Conservation (phyloP, 2,888 invertebrate genomes). For the Holacanthella duospinosa region DNA sequence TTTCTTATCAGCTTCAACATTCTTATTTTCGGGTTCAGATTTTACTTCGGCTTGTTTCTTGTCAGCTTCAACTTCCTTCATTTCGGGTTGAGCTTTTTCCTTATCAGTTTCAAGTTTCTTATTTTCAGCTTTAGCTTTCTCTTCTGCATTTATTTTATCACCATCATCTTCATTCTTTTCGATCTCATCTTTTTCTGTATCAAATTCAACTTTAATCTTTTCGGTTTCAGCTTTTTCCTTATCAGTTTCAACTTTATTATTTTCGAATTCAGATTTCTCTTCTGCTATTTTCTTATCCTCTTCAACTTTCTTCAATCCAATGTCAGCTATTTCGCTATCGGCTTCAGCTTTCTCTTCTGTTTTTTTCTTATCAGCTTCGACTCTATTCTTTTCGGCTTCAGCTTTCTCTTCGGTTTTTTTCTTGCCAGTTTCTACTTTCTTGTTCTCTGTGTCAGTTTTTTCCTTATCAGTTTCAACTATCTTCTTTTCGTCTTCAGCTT, state of each 20-base stretch:
- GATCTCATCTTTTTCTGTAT: background rate
- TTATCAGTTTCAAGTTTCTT: background rate
- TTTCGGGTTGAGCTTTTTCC: background rate
- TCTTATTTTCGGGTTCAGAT: background rate
- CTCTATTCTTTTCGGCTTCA: conserved; percentile 1
- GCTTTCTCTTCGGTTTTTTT: conserved; percentile 4
- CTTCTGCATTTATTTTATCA: background rate
- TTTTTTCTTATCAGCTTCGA: conserved; percentile 9
- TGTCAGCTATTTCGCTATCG: conserved; percentile 4
- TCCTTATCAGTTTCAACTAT: background rate
- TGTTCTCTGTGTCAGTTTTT: background rate
- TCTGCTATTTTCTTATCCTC: background rate
- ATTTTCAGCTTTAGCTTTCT: background rate
- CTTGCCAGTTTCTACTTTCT: background rate
- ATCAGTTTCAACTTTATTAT: background rate
- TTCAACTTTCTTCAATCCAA: conserved; percentile 7
- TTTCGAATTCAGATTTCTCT: background rate
- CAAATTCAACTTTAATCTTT: background rate
- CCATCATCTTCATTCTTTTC: background rate
- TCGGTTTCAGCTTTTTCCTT: background rate
- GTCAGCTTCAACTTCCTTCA: background rate
- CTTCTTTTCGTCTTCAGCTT: background rate
- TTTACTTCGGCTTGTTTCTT: background rate
- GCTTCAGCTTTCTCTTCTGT: conserved; percentile 3
- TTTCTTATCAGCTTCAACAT: background rate